These are phyloP conservation scores for Dendrocincla tyrannina DNA, from an alignment of 2,797 vertebrate genomes.

Conservation along the genomic window DNA sequence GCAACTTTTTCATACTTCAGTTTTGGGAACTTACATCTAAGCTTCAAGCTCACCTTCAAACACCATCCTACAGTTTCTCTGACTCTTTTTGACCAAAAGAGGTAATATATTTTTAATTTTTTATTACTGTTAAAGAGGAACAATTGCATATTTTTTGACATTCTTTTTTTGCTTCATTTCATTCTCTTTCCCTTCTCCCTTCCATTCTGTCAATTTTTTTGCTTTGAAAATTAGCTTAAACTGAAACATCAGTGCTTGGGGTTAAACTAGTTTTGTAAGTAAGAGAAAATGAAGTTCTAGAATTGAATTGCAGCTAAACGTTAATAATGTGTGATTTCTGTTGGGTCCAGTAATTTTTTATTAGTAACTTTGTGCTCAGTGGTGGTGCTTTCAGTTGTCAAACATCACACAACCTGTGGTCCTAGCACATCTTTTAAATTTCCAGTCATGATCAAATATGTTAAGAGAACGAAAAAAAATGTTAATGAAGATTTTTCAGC, in stretches of 20 bases:
- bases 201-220: background rate
- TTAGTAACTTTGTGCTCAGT: background rate
- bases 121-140: background rate
- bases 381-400: background rate
- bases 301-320: background rate
- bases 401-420: background rate
- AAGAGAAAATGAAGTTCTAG: background rate
- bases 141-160: background rate
- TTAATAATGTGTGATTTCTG: background rate
- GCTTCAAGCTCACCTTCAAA: background rate
- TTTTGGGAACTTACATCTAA: conserved; percentile 15
- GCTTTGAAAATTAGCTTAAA: background rate
- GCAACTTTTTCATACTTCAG: conserved; percentile 15
- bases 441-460: background rate
- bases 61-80: conserved; percentile 43
- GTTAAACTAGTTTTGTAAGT: background rate
- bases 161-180: background rate
- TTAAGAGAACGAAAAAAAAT: background rate
- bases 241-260: background rate
- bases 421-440: background rate
- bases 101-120: conserved; percentile 64
- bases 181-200: background rate
- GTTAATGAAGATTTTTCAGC: background rate
- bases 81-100: conserved; percentile 24
- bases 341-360: background rate